These are phyloP conservation scores for Hirundo rustica DNA, from an alignment of 2,797 vertebrate genomes.

Conservation along the genomic window DNA sequence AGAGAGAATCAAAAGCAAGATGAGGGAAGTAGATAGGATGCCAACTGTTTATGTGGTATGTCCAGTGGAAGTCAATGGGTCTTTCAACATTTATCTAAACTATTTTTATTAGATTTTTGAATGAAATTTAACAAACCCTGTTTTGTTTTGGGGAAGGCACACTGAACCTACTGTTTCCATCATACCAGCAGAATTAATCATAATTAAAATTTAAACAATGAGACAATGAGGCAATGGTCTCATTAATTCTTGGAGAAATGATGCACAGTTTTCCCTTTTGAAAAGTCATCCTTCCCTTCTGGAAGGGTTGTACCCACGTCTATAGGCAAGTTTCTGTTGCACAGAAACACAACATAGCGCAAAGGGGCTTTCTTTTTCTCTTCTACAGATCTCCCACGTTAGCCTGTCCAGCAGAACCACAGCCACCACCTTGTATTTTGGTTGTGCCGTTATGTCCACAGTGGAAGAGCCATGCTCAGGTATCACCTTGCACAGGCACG, in stretches of 20 bases:
- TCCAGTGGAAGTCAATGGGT: not conserved
- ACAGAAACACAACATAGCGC: not conserved
- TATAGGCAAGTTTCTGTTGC: not conserved
- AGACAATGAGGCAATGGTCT: not conserved
- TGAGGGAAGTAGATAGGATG: conserved; percentile 41
- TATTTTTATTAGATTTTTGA: conserved; percentile 48
- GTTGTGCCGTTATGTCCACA: not conserved
- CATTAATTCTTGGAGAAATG: not conserved
- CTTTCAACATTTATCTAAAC: not conserved
- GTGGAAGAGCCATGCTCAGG: not conserved
- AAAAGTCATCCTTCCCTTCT: not conserved
- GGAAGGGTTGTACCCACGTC: rapidly evolving
- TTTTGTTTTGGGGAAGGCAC: not conserved
- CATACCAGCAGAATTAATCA: conserved; percentile 51
- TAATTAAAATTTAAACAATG: conserved; percentile 26
- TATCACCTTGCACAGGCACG: conserved; percentile 34
- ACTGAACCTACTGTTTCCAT: not conserved
- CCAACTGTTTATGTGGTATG: conserved; percentile 35
- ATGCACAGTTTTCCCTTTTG: conserved; percentile 8
- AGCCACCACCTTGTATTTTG: not conserved
- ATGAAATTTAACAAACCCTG: conserved; percentile 13
- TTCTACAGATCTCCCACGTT: not conserved
- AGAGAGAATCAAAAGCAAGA: conserved; percentile 63
- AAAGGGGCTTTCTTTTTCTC: not conserved
- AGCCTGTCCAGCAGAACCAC: not conserved